A percentile compares a stretch with the other conserved stretches of the same genome.
Conservation (phyloP, 2,113 vertebrate genomes). For the Syrmaticus mikado region DNA sequence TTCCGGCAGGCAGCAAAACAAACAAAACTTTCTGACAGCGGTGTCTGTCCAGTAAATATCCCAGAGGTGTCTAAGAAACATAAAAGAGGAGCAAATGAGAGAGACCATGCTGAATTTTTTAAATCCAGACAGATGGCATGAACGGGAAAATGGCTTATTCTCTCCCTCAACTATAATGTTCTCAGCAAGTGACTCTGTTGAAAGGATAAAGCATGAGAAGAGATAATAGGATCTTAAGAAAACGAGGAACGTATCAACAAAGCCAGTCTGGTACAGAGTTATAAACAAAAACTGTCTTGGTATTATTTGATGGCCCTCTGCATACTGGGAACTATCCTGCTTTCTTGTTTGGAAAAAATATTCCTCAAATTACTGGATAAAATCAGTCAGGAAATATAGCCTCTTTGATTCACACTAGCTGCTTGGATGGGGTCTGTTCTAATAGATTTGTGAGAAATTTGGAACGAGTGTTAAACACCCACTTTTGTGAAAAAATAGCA, state of each 20-base stretch:
- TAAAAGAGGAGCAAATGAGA: slow-evolving; percentile 26
- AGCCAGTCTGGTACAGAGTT: slow-evolving; percentile 21
- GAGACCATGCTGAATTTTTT: slow-evolving; percentile 38
- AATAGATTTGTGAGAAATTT: slow-evolving; percentile 36
- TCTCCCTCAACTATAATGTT: slow-evolving; percentile 43
- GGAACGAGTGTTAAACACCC: not conserved
- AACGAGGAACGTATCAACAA: slow-evolving; percentile 30
- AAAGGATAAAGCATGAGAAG: slow-evolving; percentile 54
- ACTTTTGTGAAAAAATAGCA: slow-evolving; percentile 37
- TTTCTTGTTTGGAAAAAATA: slow-evolving; percentile 9
- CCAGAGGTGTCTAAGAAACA: not conserved
- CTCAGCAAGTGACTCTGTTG: slow-evolving; percentile 46
- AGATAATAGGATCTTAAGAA: slow-evolving; percentile 52
- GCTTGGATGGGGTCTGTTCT: not conserved
- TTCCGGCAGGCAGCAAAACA: not conserved
- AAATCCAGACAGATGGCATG: slow-evolving; percentile 47
- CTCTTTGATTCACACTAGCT: not conserved
- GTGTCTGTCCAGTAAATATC: not conserved
- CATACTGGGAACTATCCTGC: not conserved
- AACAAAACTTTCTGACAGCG: not conserved
- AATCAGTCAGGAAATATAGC: slow-evolving; percentile 35
- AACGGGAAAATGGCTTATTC: slow-evolving; percentile 38
- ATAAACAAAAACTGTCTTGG: slow-evolving; percentile 22
- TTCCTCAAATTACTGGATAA: not conserved
- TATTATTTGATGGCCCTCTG: not conserved